These are phyloP conservation scores for Semnopithecus entellus DNA, from an alignment of 2,113 vertebrate species.

Conservation along the genomic window DNA sequence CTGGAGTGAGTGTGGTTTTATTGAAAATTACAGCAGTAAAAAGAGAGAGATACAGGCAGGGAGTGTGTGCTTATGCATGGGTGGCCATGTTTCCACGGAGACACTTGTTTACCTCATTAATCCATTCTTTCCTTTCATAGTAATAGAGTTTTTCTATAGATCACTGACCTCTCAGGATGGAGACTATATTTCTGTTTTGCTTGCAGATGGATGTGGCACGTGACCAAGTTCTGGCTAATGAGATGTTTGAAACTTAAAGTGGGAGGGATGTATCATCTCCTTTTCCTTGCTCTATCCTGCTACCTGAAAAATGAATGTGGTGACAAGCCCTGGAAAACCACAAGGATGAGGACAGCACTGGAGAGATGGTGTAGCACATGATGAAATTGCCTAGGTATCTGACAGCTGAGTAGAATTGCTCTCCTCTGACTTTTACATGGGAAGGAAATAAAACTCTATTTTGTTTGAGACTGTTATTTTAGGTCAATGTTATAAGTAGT, in stretches of 20 bases:
- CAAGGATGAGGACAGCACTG: background rate
- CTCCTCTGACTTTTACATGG: background rate
- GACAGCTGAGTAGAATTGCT: background rate
- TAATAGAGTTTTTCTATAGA: background rate
- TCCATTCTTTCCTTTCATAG: slow-evolving; percentile 8
- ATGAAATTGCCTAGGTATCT: background rate
- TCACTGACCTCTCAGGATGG: background rate
- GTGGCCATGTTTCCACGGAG: slow-evolving; percentile 15
- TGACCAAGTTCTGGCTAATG: background rate
- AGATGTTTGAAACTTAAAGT: background rate
- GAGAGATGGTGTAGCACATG: background rate
- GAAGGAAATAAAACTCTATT: background rate
- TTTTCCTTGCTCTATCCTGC: background rate
- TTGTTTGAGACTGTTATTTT: background rate
- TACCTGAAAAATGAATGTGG: background rate
- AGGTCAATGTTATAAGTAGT: background rate
- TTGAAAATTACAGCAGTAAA: slow-evolving; percentile 39
- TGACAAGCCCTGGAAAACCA: background rate
- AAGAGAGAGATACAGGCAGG: background rate
- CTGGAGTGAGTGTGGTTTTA: slow-evolving; percentile 49
- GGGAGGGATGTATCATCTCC: background rate
- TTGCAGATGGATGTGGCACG: background rate
- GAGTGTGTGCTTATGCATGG: background rate
- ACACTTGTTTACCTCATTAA: background rate
- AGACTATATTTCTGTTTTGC: background rate